Base-by-base conservation (phyloP, 2,888 invertebrate genomes). In the Lasioglossum malachurum region DNA sequence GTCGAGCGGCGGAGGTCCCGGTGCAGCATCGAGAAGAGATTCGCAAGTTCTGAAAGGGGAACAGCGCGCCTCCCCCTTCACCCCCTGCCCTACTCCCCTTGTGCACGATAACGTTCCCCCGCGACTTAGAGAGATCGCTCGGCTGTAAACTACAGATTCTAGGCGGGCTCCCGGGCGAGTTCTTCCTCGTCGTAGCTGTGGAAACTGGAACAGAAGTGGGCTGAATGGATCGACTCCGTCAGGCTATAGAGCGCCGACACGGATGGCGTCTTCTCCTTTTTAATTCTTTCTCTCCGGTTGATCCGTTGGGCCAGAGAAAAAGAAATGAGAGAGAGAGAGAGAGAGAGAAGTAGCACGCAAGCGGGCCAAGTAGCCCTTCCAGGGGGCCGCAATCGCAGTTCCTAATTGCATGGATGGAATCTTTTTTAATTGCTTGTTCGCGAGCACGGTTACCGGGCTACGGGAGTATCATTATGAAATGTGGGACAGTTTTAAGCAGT, bases 391-490 rank as follows among this genome's bases (percentile, higher is more conserved):
- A 19, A 49, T 19, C 69, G 83, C 81, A 82, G 74, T 35, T 87
- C 83, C 81, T 89, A 89, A 91, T 91, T 90, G 89, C 83, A 44
- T 84, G 80, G 72, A 75, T 82, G 84, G 73, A 82, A 87, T 82
- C 84, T 86, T 87, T 71, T 91, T 90, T 91, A 90, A 91, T 91
- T 90, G 87, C 87, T 84, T 83, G 78, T 75, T 87, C 60, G 84
- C 67, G 78, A 83, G 75, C 41, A 44, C 86, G 87, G 86, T 90
- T 86, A 89, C 78, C 78, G 81, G 44, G 74, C 84, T 86, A 89
- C 79, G 85, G 60, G 82, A 75, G 81, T 92, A 87, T 91, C 88
- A 90, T 92, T 88, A 89, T 82, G 88, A 91, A 88, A 88, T 87
- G 83, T 86, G 86, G 88, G 86, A 88, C 86, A 88, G 73, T 86